These are phyloP conservation scores for Drosophila emarginata DNA, from an alignment of 2,888 invertebrate species.

Conservation along the genomic window DNA sequence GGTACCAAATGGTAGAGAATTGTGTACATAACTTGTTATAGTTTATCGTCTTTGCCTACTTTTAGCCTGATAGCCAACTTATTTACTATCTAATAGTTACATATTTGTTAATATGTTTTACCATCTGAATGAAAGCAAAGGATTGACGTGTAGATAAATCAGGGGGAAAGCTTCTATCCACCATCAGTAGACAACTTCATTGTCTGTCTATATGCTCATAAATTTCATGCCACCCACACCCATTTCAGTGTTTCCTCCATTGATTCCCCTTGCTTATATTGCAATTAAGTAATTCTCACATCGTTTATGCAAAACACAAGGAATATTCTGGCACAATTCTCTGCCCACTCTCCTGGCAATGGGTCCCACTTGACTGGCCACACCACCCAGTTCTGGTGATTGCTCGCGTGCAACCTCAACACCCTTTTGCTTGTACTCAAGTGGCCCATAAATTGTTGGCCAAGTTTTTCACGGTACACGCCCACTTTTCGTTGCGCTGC, in stretches of 20 bases:
- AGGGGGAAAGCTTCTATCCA: conserved; percentile 32
- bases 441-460: conserved; percentile 77
- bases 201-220: conserved; percentile 51
- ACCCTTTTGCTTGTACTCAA: conserved; percentile 77
- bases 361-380: conserved; percentile 18
- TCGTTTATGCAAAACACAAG: conserved; percentile 74
- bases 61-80: neutral
- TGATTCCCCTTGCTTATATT: conserved; percentile 14
- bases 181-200: conserved; percentile 67
- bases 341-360: neutral
- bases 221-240: conserved; percentile 31
- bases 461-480: conserved; percentile 66
- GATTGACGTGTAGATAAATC: conserved; percentile 11
- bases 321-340: conserved; percentile 39
- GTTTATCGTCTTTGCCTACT: neutral
- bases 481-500: conserved; percentile 72
- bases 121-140: conserved; percentile 30
- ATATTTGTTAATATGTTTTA: conserved; percentile 34
- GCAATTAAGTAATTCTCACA: conserved; percentile 78
- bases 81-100: conserved; percentile 19
- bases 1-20: neutral
- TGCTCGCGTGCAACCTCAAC: conserved; percentile 77
- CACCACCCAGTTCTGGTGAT: conserved; percentile 47
- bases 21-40: neutral
- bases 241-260: conserved; percentile 12